Evolutionary conservation across 1,140 invertebrate genomes (phyloP), one percentile per base, ranked within the genome.

Genomic region (Brachionus rotundiformis): DNA sequence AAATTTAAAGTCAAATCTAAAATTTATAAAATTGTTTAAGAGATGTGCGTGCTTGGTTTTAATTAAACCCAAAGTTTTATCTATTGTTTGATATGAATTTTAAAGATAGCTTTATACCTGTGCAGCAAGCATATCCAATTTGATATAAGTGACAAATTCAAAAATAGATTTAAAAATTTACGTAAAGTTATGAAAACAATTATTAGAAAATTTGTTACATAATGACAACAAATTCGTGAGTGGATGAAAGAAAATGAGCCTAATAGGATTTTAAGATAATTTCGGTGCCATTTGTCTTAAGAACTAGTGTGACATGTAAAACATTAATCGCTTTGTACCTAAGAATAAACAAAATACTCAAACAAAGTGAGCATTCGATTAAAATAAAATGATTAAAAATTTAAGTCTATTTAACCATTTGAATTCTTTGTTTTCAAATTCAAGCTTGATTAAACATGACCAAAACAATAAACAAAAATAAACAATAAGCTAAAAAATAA

Each of bases 371-470:
- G 61, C 61, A 63, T 63, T 63, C 61, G 61, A 63, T 63, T 29
- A 29, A 27, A 63, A 25, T 33, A 63, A 63, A 63, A 63, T 29
- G 25, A 63, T 63, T 63, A 29, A 27, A 63, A 63, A 63, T 63
- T 29, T 33, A 68, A 68, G 63, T 31, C 33, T 68, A 36, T 36
- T 68, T 68, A 68, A 68, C 7, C 16, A 68, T 68, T 54, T 54
- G n/a, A 16, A 54, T 54, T 16, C 47, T 54, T 54, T 54, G 47
- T 54, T 54, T 23, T 19, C 23, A 19, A 25, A 54, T 54, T 29
- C 61, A 68, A 68, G 63, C 29, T 68, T 68, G 63, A 68, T 68
- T 68, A 68, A 68, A 68, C 31, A 68, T 68, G 63, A 68, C 63
- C 63, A 68, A 36, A 68, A 68, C 63, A 68, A 33, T 33, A 68